phyloP scores from a whole-genome alignment of 1,140 invertebrate genomes.

The Calliphora vicina region DNA sequence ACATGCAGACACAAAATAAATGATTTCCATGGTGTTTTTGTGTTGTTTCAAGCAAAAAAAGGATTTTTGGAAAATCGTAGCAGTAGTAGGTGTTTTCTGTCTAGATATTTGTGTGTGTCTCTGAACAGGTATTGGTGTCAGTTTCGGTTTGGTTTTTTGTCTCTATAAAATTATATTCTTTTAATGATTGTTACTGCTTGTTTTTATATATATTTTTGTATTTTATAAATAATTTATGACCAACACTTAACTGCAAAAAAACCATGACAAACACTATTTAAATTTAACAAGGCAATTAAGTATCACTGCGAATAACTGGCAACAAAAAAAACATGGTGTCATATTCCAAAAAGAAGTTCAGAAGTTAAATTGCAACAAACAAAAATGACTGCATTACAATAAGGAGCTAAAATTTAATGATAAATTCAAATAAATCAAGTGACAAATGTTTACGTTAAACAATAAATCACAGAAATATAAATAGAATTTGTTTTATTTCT shows the following conservation, averaged over 20 bases:
- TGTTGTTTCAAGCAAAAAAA: not conserved
- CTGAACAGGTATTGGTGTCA: not conserved
- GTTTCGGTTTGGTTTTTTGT: not conserved
- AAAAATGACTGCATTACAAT: too few species aligned
- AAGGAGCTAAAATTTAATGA: too few species aligned
- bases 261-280: not conserved
- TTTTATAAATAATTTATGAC: not conserved
- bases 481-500: too few species aligned
- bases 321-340: not conserved
- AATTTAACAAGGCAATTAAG: not conserved
- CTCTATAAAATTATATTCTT: not conserved
- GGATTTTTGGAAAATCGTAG: not conserved
- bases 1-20: not conserved
- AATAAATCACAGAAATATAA: too few species aligned
- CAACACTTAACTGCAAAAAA: not conserved
- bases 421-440: too few species aligned
- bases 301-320: not conserved
- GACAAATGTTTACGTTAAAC: too few species aligned
- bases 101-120: not conserved
- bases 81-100: not conserved
- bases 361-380: not conserved
- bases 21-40: not conserved
- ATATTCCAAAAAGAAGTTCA: not conserved
- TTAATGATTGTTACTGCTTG: not conserved
- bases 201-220: not conserved